A percentile compares a stretch with the other conserved stretches of the same genome.
Evolutionary conservation across 1,140 invertebrate species (phyloP).

Genomic region (Lepidurus packardi): DNA sequence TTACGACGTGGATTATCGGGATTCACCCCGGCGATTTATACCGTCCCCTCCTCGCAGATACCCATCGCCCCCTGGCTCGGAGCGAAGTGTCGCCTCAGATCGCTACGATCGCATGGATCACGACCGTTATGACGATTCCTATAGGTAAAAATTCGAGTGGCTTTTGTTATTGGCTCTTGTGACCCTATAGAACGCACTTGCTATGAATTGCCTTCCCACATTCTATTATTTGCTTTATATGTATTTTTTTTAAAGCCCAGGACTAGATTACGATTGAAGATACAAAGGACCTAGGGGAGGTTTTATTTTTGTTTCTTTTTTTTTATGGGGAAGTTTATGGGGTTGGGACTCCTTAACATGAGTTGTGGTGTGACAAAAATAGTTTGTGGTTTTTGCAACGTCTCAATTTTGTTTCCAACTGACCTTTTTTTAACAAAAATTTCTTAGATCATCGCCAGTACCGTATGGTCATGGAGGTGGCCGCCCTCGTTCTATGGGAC

Average conservation of each 20-base stretch:
- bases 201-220: no score
- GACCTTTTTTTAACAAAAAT: background rate
- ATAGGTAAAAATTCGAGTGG: constrained; percentile 17
- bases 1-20: constrained; percentile 33
- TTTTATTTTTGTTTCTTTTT: no score
- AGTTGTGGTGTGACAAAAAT: no score
- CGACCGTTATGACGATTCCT: constrained; percentile 32
- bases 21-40: constrained; percentile 26
- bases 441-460: background rate
- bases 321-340: no score
- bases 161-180: no score
- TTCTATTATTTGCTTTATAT: no score
- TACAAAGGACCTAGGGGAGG: no score
- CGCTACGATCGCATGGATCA: constrained; percentile 31
- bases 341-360: no score
- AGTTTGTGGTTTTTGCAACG: background rate
- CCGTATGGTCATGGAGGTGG: constrained; percentile 30
- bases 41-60: constrained; percentile 31
- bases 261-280: no score
- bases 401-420: background rate
- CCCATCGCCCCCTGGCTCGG: constrained; percentile 32
- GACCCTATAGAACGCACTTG: no score
- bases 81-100: constrained; percentile 31
- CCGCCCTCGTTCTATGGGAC: constrained; percentile 30
- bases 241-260: no score